Evolutionary conservation across 2,888 invertebrate species (phyloP), one percentile per base, ranked within the genome.

Genomic region (Tortricodes alternella): DNA sequence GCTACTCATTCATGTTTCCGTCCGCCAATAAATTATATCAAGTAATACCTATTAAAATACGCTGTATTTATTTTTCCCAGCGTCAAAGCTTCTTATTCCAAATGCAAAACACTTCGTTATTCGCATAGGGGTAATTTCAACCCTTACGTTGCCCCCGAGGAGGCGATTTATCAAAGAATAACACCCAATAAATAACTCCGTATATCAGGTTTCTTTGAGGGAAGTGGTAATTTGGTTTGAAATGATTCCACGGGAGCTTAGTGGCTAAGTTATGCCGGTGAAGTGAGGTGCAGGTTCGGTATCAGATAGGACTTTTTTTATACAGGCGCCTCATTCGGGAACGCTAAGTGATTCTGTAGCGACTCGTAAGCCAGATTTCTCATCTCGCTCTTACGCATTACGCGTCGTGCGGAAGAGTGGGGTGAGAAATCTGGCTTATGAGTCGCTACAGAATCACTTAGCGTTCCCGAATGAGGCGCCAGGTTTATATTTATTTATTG

Each of bases 111-210:
- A 32, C 56, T 50, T 56, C 43, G 48, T 49, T 55, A 55, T 24
- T 15, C 39, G 11, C 23, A 27, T n/a, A 53, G 62, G 46, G 59
- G 65, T 63, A 66, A 62, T 65, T 60, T 38, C 62, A 68, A 67
- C 70, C 71, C 70, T 63, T 65, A 59, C 62, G 34, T n/a, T n/a
- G n/a, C 41, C 35, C 46, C 50, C 23, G 37, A 76, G 78, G 76
- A 68, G 75, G 75, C 74, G 78, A 82, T 83, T 80, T 81, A 81
- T 83, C 83, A 83, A 79, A 74, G 83, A 79, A 82, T 85, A 83
- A 85, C 84, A 85, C 85, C 83, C 85, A 84, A 87, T 86, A 87
- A 86, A 86, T 86, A 83, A 81, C 64, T 51, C 41, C 41, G 41
- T 43, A 55, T 55, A 61, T 49, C 57, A 53, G 41, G 52, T 52